A percentile compares a stretch with the other conserved stretches of the same genome.
Evolutionary conservation across 2,888 invertebrate species (phyloP).

Genomic region (Eupithecia tripunctaria): DNA sequence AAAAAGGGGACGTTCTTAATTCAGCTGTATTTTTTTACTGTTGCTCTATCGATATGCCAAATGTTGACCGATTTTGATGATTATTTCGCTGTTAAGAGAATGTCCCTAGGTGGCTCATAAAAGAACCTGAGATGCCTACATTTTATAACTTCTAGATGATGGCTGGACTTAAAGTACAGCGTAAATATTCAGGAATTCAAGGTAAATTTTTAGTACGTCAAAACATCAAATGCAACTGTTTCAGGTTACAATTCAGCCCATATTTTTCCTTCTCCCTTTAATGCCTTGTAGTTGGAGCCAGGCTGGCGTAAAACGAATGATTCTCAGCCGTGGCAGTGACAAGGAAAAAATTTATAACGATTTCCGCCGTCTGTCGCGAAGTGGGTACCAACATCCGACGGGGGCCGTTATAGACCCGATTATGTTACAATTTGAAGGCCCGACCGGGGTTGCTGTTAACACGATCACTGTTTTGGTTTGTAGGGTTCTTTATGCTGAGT

Average conservation of each 20-base stretch:
- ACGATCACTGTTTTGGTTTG: background rate
- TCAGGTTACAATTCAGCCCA: background rate
- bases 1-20: background rate
- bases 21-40: background rate
- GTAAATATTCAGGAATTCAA: background rate
- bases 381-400: slow-evolving; percentile 13
- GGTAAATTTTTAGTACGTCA: background rate
- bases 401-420: slow-evolving; percentile 21
- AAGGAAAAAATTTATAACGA: slow-evolving; percentile 32
- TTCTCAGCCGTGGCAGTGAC: slow-evolving; percentile 20
- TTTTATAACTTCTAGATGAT: background rate
- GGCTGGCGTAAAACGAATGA: slow-evolving; percentile 14
- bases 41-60: background rate
- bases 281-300: slow-evolving; percentile 2
- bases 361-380: slow-evolving; percentile 19
- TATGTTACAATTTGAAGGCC: slow-evolving; percentile 27
- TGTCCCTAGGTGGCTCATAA: background rate
- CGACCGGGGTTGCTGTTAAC: slow-evolving; percentile 19
- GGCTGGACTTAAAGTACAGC: background rate
- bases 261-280: slow-evolving; percentile 4
- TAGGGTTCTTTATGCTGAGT: background rate
- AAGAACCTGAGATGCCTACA: background rate
- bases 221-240: background rate
- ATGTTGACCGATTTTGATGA: background rate
- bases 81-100: background rate